Evolutionary conservation across 2,888 invertebrate genomes (phyloP).

Genomic region (Athetis lepigone): DNA sequence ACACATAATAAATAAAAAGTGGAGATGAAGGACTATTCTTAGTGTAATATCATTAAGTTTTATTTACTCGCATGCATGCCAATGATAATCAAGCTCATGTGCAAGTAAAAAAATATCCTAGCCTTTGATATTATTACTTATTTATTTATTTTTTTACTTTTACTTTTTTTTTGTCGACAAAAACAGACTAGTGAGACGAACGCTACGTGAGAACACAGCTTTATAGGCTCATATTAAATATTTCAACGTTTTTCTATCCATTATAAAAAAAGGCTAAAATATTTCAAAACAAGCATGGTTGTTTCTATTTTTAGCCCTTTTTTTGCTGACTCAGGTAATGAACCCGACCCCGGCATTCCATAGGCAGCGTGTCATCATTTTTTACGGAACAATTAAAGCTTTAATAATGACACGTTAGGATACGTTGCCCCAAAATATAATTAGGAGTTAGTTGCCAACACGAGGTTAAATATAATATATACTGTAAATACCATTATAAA

Average conservation of each 20-base stretch:
- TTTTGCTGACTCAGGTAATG: conserved; percentile 27
- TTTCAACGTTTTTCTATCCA: conserved; percentile 11
- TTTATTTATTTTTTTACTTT: too few relatives aligned
- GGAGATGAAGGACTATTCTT: too few relatives aligned
- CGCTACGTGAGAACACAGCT: conserved; percentile 6
- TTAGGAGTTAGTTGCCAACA: neutral
- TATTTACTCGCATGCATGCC: too few relatives aligned
- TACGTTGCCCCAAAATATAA: neutral
- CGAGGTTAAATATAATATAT: neutral
- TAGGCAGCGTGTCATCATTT: conserved; percentile 7
- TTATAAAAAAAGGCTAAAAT: too few relatives aligned
- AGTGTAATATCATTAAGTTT: too few relatives aligned
- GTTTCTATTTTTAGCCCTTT: neutral
- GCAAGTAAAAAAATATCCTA: too few relatives aligned
- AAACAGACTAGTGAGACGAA: too few relatives aligned
- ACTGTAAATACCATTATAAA: too few relatives aligned
- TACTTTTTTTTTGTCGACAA: too few relatives aligned
- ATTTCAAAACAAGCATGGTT: neutral
- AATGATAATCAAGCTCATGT: too few relatives aligned
- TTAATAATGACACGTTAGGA: neutral
- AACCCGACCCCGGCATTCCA: conserved; percentile 16
- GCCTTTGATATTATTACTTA: too few relatives aligned
- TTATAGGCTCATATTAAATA: neutral
- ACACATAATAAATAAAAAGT: too few relatives aligned
- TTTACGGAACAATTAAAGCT: conserved; percentile 3